Evolutionary conservation across 2,888 invertebrate genomes (phyloP).

Genomic region (Teinopalpus imperialis): DNA sequence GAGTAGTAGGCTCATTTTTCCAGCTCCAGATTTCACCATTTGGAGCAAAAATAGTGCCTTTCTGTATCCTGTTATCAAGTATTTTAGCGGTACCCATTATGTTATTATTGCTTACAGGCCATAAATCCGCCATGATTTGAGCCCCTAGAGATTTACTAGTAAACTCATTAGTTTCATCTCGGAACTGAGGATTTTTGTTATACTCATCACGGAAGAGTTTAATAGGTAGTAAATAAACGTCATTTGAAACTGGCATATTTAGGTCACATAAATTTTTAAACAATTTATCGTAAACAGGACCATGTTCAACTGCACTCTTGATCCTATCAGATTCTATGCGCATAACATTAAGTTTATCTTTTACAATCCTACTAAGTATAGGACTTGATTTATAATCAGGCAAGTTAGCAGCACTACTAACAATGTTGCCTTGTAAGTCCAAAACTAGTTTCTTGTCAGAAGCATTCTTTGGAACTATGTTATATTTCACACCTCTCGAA

Average conservation of each 20-base stretch:
- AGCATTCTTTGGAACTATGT: slow-evolving; percentile 73
- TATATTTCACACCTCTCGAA: slow-evolving; percentile 72
- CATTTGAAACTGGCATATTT: slow-evolving; percentile 74
- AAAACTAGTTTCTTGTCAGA: slow-evolving; percentile 76
- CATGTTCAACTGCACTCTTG: slow-evolving; percentile 82
- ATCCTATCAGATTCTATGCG: slow-evolving; percentile 80
- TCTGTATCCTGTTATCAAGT: slow-evolving; percentile 66
- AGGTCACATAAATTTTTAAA: slow-evolving; percentile 77
- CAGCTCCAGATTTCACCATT: slow-evolving; percentile 80
- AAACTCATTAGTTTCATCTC: slow-evolving; percentile 79
- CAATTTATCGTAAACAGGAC: slow-evolving; percentile 81
- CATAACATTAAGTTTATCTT: slow-evolving; percentile 77
- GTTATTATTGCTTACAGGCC: slow-evolving; percentile 68
- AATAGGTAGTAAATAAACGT: slow-evolving; percentile 80
- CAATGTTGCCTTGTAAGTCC: slow-evolving; percentile 72
- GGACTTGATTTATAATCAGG: slow-evolving; percentile 74
- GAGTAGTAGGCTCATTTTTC: slow-evolving; percentile 75
- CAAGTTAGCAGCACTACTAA: slow-evolving; percentile 73
- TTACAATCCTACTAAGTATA: slow-evolving; percentile 69
- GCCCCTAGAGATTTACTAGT: slow-evolving; percentile 70
- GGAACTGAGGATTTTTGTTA: slow-evolving; percentile 76
- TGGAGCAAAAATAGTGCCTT: slow-evolving; percentile 76
- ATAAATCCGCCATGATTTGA: slow-evolving; percentile 69
- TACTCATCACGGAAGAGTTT: slow-evolving; percentile 80
- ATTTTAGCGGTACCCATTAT: slow-evolving; percentile 64